Evolutionary conservation across 1,140 invertebrate species (phyloP), one percentile per base, ranked within the genome.

Genomic region (Drepana arcuata): DNA sequence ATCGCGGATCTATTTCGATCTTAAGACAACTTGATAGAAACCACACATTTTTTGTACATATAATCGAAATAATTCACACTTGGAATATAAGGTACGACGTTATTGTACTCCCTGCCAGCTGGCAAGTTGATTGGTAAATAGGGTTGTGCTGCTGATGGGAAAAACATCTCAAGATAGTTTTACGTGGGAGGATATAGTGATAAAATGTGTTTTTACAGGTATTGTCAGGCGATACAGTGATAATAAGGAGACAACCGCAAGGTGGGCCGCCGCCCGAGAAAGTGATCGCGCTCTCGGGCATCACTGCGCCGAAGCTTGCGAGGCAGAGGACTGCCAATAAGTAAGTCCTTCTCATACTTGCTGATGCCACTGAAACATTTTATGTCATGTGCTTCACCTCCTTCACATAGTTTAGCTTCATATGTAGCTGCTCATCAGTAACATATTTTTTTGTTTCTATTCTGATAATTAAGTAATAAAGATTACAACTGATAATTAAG

Each of bases 251-350:
- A 27, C 85, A 88, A 42, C 90, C 91, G 2, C 89, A 90, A 62
- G 94, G 94, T 21, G 89, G 88, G 5, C 95, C 95, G 14, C 96
- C 97, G 39, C 91, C 92, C 33, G 97, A 99, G 78, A 92, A 92
- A 75, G 92, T 93, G 48, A 88, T 99, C 16, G 92, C 90, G 56
- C 89, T 99, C 25, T 94, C 94, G 15, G 94, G 95, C 68, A 90
- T 99, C 30, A 89, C 88, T 50, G 97, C 97, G 34, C 97, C 97
- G 1, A 95, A 96, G 85, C 84, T 99, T 34, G 96, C 92, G 4
- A 88, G 95, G 23, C 87, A 79, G 42, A 65, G 88, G 29, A 89
- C 91, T 14, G 88, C 87, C 45, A 86, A 86, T 23, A 88, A 84
- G 88, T 89, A 83, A 85, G 74, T 82, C n/a, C n/a, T n/a, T n/a